Evolutionary conservation across 2,797 vertebrate genomes (phyloP), one percentile per base, ranked within the genome.

Genomic region (Taenioides sp.): DNA sequence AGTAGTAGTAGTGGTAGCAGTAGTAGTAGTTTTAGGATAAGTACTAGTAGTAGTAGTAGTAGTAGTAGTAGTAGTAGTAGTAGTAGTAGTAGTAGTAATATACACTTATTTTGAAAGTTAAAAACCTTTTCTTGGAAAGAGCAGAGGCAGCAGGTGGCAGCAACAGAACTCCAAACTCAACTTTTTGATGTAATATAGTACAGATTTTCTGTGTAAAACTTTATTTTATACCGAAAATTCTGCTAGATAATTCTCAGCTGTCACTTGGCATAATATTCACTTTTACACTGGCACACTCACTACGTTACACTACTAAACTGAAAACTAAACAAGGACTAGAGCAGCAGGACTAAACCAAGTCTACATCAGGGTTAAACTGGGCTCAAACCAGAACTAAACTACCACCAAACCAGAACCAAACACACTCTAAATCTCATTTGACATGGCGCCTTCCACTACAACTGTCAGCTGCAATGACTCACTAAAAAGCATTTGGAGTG

Each of bases 391-490:
- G 43, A 14, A 14, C 16, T 2, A 47, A 47, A 43, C 12, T 3
- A 16, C 2, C 12, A 43, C 40, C 12, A 43, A 43, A 47, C 43
- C 43, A 47, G 43, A 47, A 17, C 43, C 1, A 5, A 17, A 47
- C 12, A 4, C 40, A 3, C 40, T 43, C 40, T 43, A 37, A 62
- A 62, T 37, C 31, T 37, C 31, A 47, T 47, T 47, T 25, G 62
- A 43, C 37, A 25, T 7, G 9, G 34, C 34, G 1, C 34, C 1
- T 11, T 18, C n/a, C 23, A 27, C 37, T 17, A 43, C 63, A 65
- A 49, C 63, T 27, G 63, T 65, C 40, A 65, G 64, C 43, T 28
- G 64, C 43, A 65, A 50, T 65, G 22, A 65, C 7, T 65, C 40
- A 47, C 9, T 65, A 27, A 65, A 49, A 17, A 27, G 43, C 31